Evolutionary conservation across 2,113 vertebrate genomes (phyloP), one percentile per base, ranked within the genome.

Genomic region (Hemiprocne comata): DNA sequence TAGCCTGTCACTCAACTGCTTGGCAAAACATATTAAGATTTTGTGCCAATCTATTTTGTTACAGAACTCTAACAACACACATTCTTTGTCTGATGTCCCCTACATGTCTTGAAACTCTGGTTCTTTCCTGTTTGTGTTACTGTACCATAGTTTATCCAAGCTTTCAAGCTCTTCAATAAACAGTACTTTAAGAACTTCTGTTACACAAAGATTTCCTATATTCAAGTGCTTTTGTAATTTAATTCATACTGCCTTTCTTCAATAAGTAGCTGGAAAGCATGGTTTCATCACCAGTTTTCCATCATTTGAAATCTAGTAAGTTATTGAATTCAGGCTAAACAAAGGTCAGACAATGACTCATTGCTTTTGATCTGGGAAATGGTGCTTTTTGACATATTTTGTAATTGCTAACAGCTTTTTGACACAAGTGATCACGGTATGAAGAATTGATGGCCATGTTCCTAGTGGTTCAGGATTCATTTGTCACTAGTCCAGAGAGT

Each of bases 331-430:
- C 61, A 81, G 36, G 40, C 31, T 87, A 90, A 94, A 89, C 46
- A 89, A 82, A 86, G 92, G 84, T 85, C 94, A 96, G 71, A 96
- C n/a, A 93, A 74, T 96, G 89, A 96, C 61, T 89, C 94, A 94
- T 78, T 75, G 54, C 31, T 95, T 93, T 76, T 80, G 66, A 90
- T 79, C n/a, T 34, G 23, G 64, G 60, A 83, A 93, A 87, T 34
- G 40, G 62, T 95, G 31, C 58, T 94, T 89, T 95, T 80, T 87
- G 94, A 92, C 61, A 77, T 94, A 75, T 62, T 85, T 53, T 75
- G 53, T 57, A 94, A 94, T 79, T 66, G 53, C 87, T 85, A 94
- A 84, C 61, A 91, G 66, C 48, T 82, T 94, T 95, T 94, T 91
- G 80, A 94, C 54, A 8, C 61, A 69, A 92, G 66, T 33, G 48